phyloP scores from a whole-genome alignment of 2,113 vertebrate genomes.

The Carassius auratus region DNA sequence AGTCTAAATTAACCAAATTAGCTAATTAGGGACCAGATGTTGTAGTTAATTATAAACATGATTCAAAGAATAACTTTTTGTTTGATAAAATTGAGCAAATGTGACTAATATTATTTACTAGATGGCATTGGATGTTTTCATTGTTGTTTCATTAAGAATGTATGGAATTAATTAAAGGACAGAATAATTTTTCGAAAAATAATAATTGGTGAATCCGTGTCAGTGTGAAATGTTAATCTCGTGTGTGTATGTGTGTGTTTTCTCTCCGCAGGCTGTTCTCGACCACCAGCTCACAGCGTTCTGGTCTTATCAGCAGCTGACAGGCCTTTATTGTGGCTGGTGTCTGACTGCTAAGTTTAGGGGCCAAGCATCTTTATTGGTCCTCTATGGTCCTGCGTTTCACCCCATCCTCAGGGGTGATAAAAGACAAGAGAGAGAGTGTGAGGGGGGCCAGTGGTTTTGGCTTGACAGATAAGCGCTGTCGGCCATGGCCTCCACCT shows the following conservation, averaged over 20 bases:
- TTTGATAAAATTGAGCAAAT: neutral
- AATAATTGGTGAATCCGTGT: neutral
- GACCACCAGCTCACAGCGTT: slow-evolving; percentile 52
- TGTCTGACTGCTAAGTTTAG: slow-evolving; percentile 60
- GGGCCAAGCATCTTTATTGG: slow-evolving; percentile 75
- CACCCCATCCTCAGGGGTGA: slow-evolving; percentile 61
- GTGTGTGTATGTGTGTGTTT: neutral
- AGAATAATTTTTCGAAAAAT: neutral
- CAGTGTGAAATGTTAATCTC: slow-evolving; percentile 39
- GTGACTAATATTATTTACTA: neutral
- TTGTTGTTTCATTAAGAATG: neutral
- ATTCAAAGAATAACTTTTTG: neutral
- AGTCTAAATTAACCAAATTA: neutral
- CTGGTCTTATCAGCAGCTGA: slow-evolving; percentile 71
- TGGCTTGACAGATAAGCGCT: slow-evolving; percentile 68
- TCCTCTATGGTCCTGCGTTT: slow-evolving; percentile 62
- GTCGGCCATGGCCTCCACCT: slow-evolving; percentile 51
- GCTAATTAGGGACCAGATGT: neutral
- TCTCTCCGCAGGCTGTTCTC: slow-evolving; percentile 54
- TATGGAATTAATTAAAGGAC: neutral
- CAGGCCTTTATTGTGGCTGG: slow-evolving; percentile 65
- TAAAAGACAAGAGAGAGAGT: slow-evolving; percentile 38
- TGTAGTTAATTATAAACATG: neutral
- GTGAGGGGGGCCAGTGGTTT: slow-evolving; percentile 55
- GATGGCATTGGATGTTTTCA: neutral